These are phyloP conservation scores for Caenorhabditis zanzibari DNA, from an alignment of 2,888 invertebrate species.

Conservation along the genomic window DNA sequence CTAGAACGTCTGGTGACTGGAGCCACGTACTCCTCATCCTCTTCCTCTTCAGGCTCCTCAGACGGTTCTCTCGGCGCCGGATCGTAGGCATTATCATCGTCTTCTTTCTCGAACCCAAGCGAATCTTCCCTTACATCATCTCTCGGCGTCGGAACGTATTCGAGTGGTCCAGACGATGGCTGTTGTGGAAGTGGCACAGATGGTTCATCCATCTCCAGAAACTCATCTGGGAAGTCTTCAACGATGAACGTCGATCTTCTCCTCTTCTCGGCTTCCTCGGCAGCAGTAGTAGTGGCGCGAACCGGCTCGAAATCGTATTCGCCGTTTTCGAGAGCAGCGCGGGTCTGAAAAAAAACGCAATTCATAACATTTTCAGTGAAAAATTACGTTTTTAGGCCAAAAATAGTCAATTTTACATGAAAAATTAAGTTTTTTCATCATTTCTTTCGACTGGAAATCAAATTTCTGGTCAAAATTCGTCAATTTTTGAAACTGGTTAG, in stretches of 20 bases:
- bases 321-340: constrained; percentile 39
- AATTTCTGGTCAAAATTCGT: too few species aligned
- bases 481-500: too few species aligned
- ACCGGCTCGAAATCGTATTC: constrained; percentile 21
- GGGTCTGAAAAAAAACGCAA: constrained; percentile 32
- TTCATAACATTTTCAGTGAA: too few species aligned
- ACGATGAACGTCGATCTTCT: constrained; percentile 44
- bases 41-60: constrained; percentile 25
- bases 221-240: constrained; percentile 57
- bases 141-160: constrained; percentile 29
- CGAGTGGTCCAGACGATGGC: constrained; percentile 43
- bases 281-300: background rate
- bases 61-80: background rate
- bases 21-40: constrained; percentile 48
- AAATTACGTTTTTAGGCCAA: too few species aligned
- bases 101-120: constrained; percentile 31
- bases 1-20: constrained; percentile 52
- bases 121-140: constrained; percentile 6
- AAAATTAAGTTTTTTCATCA: too few species aligned
- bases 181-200: constrained; percentile 23
- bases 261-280: background rate
- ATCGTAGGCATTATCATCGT: constrained; percentile 9
- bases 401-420: too few species aligned
- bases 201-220: constrained; percentile 49
- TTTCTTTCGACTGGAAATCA: too few species aligned